Conservation (phyloP, 2,797 vertebrate species). For the Trematomus bernacchii region DNA sequence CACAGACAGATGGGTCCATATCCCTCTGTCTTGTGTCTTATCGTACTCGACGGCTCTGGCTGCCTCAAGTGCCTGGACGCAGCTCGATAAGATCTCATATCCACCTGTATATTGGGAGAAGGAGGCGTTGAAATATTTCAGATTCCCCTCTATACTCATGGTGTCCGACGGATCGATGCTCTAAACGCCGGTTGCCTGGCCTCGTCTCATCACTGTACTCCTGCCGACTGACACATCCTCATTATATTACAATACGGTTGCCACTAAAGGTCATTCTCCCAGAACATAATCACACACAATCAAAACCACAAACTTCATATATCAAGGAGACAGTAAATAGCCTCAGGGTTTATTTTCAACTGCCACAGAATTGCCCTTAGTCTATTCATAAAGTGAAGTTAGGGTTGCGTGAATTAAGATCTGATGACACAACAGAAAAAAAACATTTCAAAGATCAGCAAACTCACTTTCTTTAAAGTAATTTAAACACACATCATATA, state of each 20-base stretch:
- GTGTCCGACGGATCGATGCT: conserved; percentile 79
- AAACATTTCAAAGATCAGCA: conserved; percentile 20
- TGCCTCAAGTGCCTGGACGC: conserved; percentile 54
- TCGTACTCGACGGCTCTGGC: conserved; percentile 44
- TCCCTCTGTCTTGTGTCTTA: conserved; percentile 50
- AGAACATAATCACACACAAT: conserved; percentile 99
- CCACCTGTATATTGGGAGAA: conserved; percentile 67
- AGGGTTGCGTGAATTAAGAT: conserved; percentile 78
- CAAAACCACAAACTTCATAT: conserved; percentile 99
- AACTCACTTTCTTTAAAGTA: conserved; percentile 16
- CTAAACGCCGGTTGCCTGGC: conserved; percentile 74
- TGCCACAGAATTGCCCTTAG: conserved; percentile 89
- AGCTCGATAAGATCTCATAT: conserved; percentile 60
- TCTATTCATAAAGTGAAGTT: conserved; percentile 90
- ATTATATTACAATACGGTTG: conserved; percentile 99
- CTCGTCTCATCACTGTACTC: conserved; percentile 91
- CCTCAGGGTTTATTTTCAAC: conserved; percentile 94
- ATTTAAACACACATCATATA: conserved; percentile 10
- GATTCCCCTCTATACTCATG: conserved; percentile 78
- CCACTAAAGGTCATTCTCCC: conserved; percentile 99
- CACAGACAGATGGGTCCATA: conserved; percentile 40
- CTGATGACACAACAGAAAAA: conserved; percentile 27
- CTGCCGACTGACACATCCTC: conserved; percentile 97
- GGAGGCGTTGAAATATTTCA: conserved; percentile 79
- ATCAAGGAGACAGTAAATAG: conserved; percentile 99